A percentile compares a stretch with the other conserved stretches of the same genome.
phyloP scores from a whole-genome alignment of 2,888 invertebrate species.

The Scrobipalpa atriplicella region DNA sequence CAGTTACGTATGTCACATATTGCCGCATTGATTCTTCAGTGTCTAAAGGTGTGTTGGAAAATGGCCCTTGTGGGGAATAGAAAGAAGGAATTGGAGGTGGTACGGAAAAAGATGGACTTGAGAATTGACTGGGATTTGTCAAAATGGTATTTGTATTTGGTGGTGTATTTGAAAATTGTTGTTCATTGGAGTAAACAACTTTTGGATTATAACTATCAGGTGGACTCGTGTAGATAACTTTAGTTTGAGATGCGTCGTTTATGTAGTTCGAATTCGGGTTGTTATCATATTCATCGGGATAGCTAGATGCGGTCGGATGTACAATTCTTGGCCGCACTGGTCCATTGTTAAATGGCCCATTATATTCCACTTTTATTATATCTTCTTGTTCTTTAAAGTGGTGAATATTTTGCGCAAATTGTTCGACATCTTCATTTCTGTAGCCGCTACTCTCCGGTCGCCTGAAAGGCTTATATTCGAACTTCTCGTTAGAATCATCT shows the following conservation, averaged over 20 bases:
- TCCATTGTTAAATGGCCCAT: neutral
- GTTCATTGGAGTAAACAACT: neutral
- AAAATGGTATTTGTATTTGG: neutral
- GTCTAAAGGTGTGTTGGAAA: conserved; percentile 34
- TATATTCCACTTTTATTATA: neutral
- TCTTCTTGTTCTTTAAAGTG: conserved; percentile 32
- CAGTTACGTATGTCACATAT: conserved; percentile 40
- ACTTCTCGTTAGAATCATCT: neutral
- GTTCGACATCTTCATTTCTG: conserved; percentile 36
- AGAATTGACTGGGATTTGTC: neutral
- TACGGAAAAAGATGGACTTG: neutral
- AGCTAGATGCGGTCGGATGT: neutral
- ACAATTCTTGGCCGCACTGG: neutral
- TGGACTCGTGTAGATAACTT: conserved; percentile 28
- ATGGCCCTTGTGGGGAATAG: neutral
- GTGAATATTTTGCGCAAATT: conserved; percentile 36
- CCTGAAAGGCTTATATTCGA: neutral
- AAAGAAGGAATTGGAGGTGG: neutral
- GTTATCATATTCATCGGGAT: neutral
- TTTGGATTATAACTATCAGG: neutral
- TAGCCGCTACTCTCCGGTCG: conserved; percentile 15
- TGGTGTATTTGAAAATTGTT: neutral
- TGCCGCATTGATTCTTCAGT: conserved; percentile 41
- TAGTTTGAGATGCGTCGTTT: conserved; percentile 32
- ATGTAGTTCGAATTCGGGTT: conserved; percentile 30